Percentiles rank a stretch among this genome's conserved stretches.
phyloP scores from a whole-genome alignment of 2,113 vertebrate genomes.

The Pogonocichla stellata region DNA sequence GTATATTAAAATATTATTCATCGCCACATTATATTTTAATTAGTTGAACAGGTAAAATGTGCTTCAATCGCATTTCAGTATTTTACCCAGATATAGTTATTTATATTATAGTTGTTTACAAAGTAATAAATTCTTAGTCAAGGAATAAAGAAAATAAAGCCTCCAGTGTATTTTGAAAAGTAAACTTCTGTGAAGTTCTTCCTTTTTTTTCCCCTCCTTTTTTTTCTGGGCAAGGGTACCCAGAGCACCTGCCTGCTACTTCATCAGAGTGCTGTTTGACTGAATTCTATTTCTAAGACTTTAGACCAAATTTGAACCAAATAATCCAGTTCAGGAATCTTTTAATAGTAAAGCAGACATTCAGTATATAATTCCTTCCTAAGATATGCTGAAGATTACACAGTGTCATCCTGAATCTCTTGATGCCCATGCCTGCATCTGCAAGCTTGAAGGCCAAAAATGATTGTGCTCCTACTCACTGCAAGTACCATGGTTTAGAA shows the following conservation, averaged over 20 bases:
- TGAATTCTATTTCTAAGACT: neutral
- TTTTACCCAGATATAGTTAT: neutral
- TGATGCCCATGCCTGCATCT: fast-evolving
- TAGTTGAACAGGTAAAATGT: slow-evolving; percentile 5
- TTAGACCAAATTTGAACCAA: neutral
- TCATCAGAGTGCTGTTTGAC: neutral
- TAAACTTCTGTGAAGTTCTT: neutral
- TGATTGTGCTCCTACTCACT: neutral
- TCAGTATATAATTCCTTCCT: neutral
- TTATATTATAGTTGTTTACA: slow-evolving; percentile 14
- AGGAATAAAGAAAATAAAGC: neutral
- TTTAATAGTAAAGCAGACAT: neutral
- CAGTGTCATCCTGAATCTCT: neutral
- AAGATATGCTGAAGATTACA: neutral
- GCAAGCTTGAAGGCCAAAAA: neutral
- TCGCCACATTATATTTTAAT: slow-evolving; percentile 26
- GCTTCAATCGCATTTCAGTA: neutral
- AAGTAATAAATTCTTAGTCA: neutral
- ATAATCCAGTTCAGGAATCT: neutral
- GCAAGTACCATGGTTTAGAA: neutral
- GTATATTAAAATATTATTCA: neutral
- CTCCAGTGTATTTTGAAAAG: neutral
- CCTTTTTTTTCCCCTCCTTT: neutral
- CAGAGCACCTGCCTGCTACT: neutral
- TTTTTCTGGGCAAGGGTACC: neutral